Evolutionary conservation across 2,797 vertebrate genomes (phyloP).

Genomic region (Falco concolor): DNA sequence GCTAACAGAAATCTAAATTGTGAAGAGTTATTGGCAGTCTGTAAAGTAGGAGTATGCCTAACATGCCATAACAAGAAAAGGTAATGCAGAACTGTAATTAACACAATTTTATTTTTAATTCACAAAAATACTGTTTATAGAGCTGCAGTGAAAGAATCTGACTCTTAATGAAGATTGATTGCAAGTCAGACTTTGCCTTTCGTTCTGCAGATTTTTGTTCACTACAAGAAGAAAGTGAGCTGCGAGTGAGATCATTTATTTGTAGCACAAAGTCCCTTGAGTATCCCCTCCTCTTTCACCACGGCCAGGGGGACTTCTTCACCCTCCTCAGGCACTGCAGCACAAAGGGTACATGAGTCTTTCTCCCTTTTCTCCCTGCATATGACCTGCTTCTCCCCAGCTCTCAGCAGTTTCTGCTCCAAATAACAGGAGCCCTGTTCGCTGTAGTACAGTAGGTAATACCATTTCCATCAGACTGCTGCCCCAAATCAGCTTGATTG

Average conservation of each 20-base stretch:
- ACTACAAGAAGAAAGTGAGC: not conserved
- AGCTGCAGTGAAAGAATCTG: conserved; percentile 40
- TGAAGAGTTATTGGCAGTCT: conserved; percentile 58
- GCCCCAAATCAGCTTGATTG: not conserved
- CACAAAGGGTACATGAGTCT: not conserved
- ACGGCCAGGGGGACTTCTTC: not conserved
- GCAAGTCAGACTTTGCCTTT: conserved; percentile 55
- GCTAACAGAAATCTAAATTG: conserved; percentile 27
- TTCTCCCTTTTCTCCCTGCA: not conserved
- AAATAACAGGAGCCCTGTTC: not conserved
- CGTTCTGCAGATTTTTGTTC: conserved; percentile 18
- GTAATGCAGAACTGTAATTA: conserved; percentile 65
- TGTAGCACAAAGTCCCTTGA: not conserved
- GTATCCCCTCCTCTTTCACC: not conserved
- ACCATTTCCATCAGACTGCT: not conserved
- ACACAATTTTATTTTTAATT: conserved; percentile 60
- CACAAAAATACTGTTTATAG: conserved; percentile 58
- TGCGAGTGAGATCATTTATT: conserved; percentile 4
- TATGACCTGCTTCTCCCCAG: not conserved
- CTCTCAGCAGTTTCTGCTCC: not conserved
- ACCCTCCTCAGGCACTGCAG: not conserved
- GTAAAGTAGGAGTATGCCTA: conserved; percentile 52
- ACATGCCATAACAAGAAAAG: conserved; percentile 62
- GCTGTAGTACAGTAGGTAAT: not conserved
- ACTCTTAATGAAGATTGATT: conserved; percentile 65